Percentiles rank a stretch among this genome's conserved stretches.
phyloP scores from a whole-genome alignment of 1,140 invertebrate genomes.

The Homalodisca vitripennis region DNA sequence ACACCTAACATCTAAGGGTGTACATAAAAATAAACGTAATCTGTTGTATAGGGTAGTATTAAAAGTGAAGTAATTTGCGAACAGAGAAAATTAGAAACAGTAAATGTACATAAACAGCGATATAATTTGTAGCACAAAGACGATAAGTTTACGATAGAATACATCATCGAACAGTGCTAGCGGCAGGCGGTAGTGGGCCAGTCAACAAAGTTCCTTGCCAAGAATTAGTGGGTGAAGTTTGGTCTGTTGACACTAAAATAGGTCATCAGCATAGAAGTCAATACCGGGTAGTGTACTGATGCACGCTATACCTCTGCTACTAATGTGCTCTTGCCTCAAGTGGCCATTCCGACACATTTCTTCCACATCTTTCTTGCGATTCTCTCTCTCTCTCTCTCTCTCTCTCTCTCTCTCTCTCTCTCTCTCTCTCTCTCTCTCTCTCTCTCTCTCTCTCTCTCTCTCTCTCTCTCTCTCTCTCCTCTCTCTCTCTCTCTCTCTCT shows the following conservation, averaged over 20 bases:
- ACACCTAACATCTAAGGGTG: too few species aligned
- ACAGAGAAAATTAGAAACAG: too few species aligned
- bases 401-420: slow-evolving; percentile 1
- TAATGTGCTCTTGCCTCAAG: too few species aligned
- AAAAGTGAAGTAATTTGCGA: too few species aligned
- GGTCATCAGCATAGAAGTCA: slow-evolving; percentile 7
- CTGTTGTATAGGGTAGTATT: too few species aligned
- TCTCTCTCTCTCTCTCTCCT: slow-evolving; percentile 11
- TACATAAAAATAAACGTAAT: too few species aligned
- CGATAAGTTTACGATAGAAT: slow-evolving; percentile 6
- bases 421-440: slow-evolving; percentile 17
- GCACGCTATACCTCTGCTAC: too few species aligned
- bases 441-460: slow-evolving; percentile 21
- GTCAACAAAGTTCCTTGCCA: background rate
- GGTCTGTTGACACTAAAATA: slow-evolving; percentile 15
- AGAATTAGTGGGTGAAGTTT: slow-evolving; percentile 8
- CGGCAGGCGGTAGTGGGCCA: too few species aligned
- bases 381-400: background rate
- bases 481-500: slow-evolving; percentile 16
- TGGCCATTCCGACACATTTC: background rate
- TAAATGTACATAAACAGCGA: too few species aligned
- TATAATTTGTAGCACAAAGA: too few species aligned
- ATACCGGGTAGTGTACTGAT: background rate
- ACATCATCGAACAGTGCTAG: slow-evolving; percentile 10
- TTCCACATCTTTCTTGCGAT: background rate